Conservation (phyloP, 1,140 invertebrate genomes). For the Phymastichus coffea region DNA sequence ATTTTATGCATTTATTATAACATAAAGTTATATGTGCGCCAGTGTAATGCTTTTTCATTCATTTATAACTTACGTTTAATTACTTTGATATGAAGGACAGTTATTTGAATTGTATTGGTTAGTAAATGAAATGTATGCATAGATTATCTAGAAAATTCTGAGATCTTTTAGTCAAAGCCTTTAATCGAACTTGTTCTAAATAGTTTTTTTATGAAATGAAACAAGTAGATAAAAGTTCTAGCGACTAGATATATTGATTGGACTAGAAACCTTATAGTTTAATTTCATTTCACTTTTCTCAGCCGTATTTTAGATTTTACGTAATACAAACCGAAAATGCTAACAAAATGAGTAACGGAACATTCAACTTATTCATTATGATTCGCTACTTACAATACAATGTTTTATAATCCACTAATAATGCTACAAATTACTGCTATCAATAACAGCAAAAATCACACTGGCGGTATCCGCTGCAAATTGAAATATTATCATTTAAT, state of each 20-base stretch:
- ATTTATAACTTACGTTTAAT: background rate
- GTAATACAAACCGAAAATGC: conserved; percentile 14
- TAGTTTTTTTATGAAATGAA: conserved; percentile 13
- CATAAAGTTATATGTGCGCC: conserved; percentile 4
- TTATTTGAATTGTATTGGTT: background rate
- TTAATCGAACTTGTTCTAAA: conserved; percentile 11
- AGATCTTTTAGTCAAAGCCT: conserved; percentile 21
- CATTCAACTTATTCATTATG: conserved; percentile 4
- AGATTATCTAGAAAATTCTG: conserved; percentile 8
- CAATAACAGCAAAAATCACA: conserved; percentile 25
- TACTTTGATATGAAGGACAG: conserved; percentile 3
- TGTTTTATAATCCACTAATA: conserved; percentile 38
- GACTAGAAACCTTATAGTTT: conserved; percentile 46
- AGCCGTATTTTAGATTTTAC: conserved; percentile 17
- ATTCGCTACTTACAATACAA: conserved; percentile 28
- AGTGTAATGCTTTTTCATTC: background rate
- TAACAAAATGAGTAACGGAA: conserved; percentile 13
- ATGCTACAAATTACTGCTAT: conserved; percentile 38
- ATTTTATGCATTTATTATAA: background rate
- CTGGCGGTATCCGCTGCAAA: too few relatives aligned
- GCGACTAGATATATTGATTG: conserved; percentile 47
- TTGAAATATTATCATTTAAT: conserved; percentile 22
- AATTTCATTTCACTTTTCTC: conserved; percentile 17
- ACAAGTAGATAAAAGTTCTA: conserved; percentile 36
- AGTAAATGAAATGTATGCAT: conserved; percentile 11